Base-by-base conservation (phyloP, 1,140 invertebrate genomes). In the Lordiphosa mommai region DNA sequence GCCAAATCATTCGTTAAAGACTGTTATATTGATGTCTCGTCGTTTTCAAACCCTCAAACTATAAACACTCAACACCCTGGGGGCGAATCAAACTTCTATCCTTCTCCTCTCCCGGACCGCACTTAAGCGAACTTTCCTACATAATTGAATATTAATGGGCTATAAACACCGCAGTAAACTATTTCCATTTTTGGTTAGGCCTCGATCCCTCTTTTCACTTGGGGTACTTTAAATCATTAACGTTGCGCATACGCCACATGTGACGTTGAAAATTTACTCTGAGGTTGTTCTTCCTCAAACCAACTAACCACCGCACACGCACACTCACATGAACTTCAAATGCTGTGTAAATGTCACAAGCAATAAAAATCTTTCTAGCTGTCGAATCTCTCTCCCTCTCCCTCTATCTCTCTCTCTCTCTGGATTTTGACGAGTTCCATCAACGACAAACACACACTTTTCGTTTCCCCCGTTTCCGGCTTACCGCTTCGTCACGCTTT, bases 71-170 rank as follows among this genome's bases (percentile, higher is more conserved):
- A 23, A 23, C 20, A 5, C 20, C 20, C 20, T 5, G 20, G 20
- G 0, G 20, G 20, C 20, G 20, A 23, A 23, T 2, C 17, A 20
- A 20, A 20, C 3, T 23, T 23, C 20, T n/a, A n/a, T 23, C 20
- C 20, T 23, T 4, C 20, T 23, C 20, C 20, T 23, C 20, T 23
- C 6, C 14, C 4, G 44, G 12, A 16, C 9, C 30, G 10, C 10
- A 44, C 27, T 9, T 13, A 16, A 48, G 2, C 20, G 48, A 57
- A 57, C 61, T 41, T 56, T 52, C 32, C 33, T 48, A 52, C 58
- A 38, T 63, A 61, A 71, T 67, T 71, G 67, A 61, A 67, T 61
- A 71, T 71, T 71, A 67, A 71, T 71, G 56, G 64, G 34, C 57
- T 52, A 57, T 71, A 71, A 71, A 52, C 47, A 48, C 34, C 48